Evolutionary conservation across 2,797 vertebrate genomes (phyloP).

Genomic region (Bradypus variegatus): DNA sequence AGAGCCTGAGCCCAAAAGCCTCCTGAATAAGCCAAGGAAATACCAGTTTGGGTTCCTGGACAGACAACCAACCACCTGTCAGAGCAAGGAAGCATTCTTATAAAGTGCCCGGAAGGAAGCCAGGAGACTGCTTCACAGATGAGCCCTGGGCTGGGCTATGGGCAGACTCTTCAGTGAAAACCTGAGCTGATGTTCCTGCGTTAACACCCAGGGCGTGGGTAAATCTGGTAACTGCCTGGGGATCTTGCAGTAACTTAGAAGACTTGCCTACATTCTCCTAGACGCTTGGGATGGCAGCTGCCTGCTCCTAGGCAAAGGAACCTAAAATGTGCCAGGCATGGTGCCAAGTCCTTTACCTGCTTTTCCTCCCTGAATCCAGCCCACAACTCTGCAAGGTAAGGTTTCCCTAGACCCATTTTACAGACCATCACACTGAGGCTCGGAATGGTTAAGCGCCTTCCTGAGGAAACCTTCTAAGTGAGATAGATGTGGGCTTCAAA

Average conservation of each 20-base stretch:
- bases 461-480: not conserved
- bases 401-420: not conserved
- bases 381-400: not conserved
- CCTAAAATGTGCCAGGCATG: not conserved
- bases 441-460: not conserved
- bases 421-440: not conserved
- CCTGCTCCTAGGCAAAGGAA: not conserved
- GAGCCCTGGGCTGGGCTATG: not conserved
- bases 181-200: not conserved
- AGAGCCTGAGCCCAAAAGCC: not conserved
- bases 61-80: not conserved
- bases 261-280: not conserved
- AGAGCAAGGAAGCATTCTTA: not conserved
- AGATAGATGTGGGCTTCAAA: not conserved
- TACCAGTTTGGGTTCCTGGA: not conserved
- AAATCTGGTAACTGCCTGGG: slow-evolving; percentile 33
- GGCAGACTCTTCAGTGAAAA: slow-evolving; percentile 32
- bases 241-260: not conserved
- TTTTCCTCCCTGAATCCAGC: not conserved
- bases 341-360: not conserved
- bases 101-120: not conserved
- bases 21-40: not conserved
- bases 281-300: not conserved
- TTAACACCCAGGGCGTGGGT: slow-evolving; percentile 42
- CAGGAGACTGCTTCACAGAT: not conserved